Evolutionary conservation across 2,113 vertebrate genomes (phyloP).

Genomic region (Narcine bancroftii): DNA sequence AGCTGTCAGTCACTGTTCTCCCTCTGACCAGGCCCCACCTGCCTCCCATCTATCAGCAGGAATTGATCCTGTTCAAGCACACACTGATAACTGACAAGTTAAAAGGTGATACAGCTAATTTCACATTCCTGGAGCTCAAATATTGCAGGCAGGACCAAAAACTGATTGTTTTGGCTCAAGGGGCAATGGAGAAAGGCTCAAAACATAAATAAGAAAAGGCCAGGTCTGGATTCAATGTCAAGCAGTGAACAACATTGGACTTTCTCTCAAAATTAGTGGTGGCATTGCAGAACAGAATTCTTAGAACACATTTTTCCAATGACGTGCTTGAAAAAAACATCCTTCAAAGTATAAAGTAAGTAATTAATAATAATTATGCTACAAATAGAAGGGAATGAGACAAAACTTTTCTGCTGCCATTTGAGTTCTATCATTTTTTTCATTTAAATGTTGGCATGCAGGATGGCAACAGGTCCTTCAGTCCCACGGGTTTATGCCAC

Average conservation of each 20-base stretch:
- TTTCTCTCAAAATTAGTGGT: background rate
- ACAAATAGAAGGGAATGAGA: background rate
- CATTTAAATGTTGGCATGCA: too few species aligned
- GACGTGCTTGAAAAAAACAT: background rate
- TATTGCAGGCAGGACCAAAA: background rate
- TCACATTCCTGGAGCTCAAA: background rate
- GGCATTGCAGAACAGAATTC: background rate
- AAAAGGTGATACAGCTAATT: background rate
- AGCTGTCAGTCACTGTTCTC: background rate
- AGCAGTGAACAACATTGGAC: background rate
- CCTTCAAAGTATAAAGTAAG: background rate
- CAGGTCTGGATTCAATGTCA: background rate
- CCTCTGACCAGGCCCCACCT: background rate
- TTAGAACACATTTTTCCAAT: background rate
- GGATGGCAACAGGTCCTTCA: too few species aligned
- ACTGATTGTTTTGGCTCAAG: background rate
- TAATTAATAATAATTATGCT: background rate
- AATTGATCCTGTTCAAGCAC: background rate
- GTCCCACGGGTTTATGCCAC: too few species aligned
- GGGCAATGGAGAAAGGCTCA: background rate
- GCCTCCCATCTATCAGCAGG: background rate
- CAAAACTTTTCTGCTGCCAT: background rate
- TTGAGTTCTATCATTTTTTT: background rate
- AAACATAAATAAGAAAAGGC: background rate
- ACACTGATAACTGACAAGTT: constrained; percentile 5